Conservation (phyloP, 1,140 invertebrate genomes). For the Wiebesia pumilae region DNA sequence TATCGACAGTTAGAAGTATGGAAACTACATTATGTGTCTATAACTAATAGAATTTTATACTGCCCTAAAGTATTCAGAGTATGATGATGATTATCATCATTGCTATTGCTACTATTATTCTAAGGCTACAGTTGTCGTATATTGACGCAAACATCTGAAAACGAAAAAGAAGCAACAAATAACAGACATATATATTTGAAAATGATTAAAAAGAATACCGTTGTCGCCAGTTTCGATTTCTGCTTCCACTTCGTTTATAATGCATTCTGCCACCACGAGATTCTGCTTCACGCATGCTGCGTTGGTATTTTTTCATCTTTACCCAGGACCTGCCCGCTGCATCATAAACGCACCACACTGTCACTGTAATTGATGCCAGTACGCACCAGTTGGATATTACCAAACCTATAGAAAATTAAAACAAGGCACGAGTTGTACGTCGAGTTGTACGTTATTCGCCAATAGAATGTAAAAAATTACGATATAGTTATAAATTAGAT, state of each 20-base stretch:
- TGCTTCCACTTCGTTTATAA: constrained; percentile 86
- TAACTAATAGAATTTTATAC: too few species aligned
- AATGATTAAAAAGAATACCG: constrained; percentile 75
- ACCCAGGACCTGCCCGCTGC: constrained; percentile 93
- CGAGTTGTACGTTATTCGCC: not conserved
- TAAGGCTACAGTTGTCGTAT: too few species aligned
- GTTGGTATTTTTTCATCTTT: constrained; percentile 93
- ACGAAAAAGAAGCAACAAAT: too few species aligned
- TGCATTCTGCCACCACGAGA: constrained; percentile 79
- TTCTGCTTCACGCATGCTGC: constrained; percentile 86
- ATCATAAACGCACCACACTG: constrained; percentile 92
- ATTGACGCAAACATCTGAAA: too few species aligned
- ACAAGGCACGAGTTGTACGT: not conserved
- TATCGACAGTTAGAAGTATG: too few species aligned
- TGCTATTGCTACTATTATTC: too few species aligned
- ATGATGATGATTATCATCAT: too few species aligned
- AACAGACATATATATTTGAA: too few species aligned
- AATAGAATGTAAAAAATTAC: not conserved
- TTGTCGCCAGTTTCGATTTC: constrained; percentile 90
- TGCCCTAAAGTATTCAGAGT: too few species aligned
- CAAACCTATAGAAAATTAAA: constrained; percentile 77
- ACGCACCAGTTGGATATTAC: constrained; percentile 89
- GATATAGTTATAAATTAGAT: too few species aligned
- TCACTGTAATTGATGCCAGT: constrained; percentile 83
- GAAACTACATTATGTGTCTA: too few species aligned